Conservation (phyloP, 2,113 vertebrate genomes). For the Sylvilagus bachmani region DNA sequence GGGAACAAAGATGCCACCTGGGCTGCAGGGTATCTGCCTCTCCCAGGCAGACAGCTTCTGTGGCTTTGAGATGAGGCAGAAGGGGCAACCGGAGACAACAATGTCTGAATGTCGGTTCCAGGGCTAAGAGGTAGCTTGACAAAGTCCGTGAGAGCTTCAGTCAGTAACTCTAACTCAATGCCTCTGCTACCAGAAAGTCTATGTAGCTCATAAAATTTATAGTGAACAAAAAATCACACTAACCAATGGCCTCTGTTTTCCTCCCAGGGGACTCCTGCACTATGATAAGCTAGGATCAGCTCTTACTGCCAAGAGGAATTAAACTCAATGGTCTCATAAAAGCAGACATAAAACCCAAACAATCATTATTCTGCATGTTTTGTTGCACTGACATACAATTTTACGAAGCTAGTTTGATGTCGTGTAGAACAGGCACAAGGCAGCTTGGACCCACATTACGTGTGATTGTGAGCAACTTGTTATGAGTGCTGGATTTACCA, state of each 20-base stretch:
- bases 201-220: background rate
- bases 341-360: background rate
- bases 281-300: constrained; percentile 17
- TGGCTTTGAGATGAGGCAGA: background rate
- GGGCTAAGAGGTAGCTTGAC: background rate
- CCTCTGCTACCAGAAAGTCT: background rate
- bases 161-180: background rate
- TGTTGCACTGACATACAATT: background rate
- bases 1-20: background rate
- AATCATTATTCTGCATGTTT: background rate
- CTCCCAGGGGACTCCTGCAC: background rate
- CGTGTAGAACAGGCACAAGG: background rate
- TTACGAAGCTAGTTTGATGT: background rate
- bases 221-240: background rate
- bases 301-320: constrained; percentile 17
- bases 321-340: constrained; percentile 25
- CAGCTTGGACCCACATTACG: background rate
- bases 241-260: background rate
- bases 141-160: background rate
- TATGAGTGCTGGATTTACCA: background rate
- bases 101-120: accelerated
- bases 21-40: background rate
- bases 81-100: background rate
- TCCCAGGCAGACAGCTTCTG: background rate
- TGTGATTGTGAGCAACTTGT: background rate